Base-by-base conservation (phyloP, 2,888 invertebrate species). In the Pegoplata infirma region DNA sequence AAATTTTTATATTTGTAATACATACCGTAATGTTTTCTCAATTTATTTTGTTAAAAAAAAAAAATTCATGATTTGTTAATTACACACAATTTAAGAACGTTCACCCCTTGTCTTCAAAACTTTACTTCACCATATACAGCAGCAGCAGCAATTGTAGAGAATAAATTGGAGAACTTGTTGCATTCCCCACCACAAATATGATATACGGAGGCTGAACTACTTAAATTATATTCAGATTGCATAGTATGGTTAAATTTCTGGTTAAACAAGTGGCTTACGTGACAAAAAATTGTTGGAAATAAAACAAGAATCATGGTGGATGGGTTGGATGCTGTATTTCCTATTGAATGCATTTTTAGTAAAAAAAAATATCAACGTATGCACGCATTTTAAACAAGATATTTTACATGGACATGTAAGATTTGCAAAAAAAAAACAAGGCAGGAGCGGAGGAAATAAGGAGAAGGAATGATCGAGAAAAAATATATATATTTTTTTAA, bases 231-330 rank as follows among this genome's bases (percentile, higher is more conserved):
- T 47, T 49, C 5, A 25, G 25, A 2, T 23, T 16, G 14, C 25
- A 14, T 21, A 25, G 51, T 14, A 23, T 55, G 16, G 23, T 40
- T 16, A 44, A 61, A 71, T 74, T 55, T 75, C 79, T 79, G 69
- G 79, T 79, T 66, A 28, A 66, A 61, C 79, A 55, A 71, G 61
- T 79, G 79, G 79, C 71, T 32, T 79, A 79, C 79, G 79, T 79
- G 79, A 79, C 59, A 69, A n/a, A n/a, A 73, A 21, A 59, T 36
- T 64, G 46, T 19, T 44, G 2, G 66, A 71, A 59, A 12, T 5
- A 17, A 61, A 68, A 73, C 67, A 63, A 73, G 63, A 74, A 69
- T 66, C 19, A 74, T 44, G 47, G 14, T 21, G 51, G 66, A 58
- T 51, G 68, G n/a, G n/a, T n/a, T n/a, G n/a, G n/a, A 28, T 59